A percentile compares a stretch with the other conserved stretches of the same genome.
phyloP scores from a whole-genome alignment of 1,140 invertebrate species.

The Rhopalosiphum padi region DNA sequence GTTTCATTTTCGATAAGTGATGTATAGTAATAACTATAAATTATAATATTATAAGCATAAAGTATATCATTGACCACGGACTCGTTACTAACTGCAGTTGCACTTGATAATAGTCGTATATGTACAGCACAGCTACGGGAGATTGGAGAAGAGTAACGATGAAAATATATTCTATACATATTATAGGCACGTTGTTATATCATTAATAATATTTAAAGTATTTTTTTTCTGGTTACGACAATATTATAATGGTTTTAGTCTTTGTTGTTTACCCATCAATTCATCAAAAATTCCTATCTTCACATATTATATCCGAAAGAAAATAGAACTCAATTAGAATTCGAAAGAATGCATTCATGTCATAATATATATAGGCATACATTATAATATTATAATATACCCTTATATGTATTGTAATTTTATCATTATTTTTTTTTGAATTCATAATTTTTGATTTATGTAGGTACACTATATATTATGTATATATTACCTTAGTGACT shows the following conservation, averaged over 20 bases:
- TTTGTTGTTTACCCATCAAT: slow-evolving; percentile 4
- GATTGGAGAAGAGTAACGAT: not conserved
- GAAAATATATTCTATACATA: slow-evolving; percentile 5
- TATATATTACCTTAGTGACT: not conserved
- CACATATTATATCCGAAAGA: not conserved
- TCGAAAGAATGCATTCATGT: not conserved
- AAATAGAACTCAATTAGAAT: not conserved
- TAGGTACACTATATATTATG: not conserved
- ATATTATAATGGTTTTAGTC: not conserved
- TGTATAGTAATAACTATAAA: not conserved
- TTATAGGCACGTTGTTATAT: not conserved
- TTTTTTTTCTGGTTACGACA: not conserved
- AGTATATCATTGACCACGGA: not conserved
- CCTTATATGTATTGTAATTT: not conserved
- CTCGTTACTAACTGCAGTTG: not conserved
- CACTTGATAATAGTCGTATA: not conserved
- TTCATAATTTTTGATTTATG: slow-evolving; percentile 11
- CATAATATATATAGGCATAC: not conserved
- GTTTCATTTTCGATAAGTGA: not conserved
- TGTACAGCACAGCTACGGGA: not conserved
- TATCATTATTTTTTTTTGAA: not conserved
- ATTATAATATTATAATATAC: too few species aligned
- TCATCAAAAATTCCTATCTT: not conserved
- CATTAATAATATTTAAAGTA: not conserved
- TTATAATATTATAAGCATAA: not conserved